A percentile compares a stretch with the other conserved stretches of the same genome.
phyloP scores from a whole-genome alignment of 2,797 vertebrate genomes.

The Tinamus major region DNA sequence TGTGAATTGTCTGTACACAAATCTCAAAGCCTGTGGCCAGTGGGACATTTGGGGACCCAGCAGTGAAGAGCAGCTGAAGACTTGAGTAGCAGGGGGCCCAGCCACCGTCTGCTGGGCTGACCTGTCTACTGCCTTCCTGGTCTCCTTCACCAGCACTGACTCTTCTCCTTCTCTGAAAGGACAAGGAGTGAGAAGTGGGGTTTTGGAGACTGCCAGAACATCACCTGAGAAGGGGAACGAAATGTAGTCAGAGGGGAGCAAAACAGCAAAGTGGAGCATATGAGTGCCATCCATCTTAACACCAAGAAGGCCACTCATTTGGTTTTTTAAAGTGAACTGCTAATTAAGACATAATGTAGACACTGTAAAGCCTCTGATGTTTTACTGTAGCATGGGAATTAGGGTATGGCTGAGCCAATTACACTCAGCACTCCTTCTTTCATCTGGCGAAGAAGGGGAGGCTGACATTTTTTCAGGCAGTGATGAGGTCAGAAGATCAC shows the following conservation, averaged over 20 bases:
- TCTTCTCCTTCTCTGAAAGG: neutral
- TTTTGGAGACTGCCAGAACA: neutral
- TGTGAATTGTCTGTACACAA: neutral
- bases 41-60: neutral
- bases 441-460: neutral
- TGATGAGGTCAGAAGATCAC: constrained; percentile 36
- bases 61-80: neutral
- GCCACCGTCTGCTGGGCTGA: neutral
- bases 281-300: neutral
- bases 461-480: constrained; percentile 4
- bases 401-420: neutral
- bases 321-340: neutral
- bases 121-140: neutral
- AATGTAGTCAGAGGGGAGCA: neutral
- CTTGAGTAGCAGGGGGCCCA: neutral
- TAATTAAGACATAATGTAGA: neutral
- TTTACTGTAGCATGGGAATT: neutral
- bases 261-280: neutral
- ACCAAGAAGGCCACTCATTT: neutral
- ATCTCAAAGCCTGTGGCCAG: neutral
- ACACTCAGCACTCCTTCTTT: neutral
- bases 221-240: neutral
- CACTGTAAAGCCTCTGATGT: neutral
- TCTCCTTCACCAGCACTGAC: neutral
- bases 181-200: neutral